A percentile compares a stretch with the other conserved stretches of the same genome.
Conservation (phyloP, 1,140 invertebrate species). For the Trypoxylus dichotomus region DNA sequence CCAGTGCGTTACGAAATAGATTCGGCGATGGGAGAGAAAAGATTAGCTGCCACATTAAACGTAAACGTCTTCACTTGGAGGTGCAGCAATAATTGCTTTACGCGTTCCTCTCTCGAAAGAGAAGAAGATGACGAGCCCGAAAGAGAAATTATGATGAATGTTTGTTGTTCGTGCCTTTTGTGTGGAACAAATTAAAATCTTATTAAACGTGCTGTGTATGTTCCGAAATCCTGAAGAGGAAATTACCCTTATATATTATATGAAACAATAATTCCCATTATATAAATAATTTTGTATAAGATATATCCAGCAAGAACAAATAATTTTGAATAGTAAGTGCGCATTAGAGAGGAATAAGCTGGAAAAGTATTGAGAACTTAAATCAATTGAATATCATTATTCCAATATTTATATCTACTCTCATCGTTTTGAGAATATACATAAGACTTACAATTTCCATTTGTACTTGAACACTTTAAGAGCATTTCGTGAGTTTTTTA, state of each 20-base stretch:
- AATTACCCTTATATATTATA: background rate
- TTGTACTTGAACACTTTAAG: no score
- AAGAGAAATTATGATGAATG: slow-evolving; percentile 25
- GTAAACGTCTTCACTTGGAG: slow-evolving; percentile 24
- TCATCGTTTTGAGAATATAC: no score
- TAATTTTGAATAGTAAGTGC: no score
- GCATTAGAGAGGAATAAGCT: no score
- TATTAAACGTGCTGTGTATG: background rate
- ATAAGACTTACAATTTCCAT: no score
- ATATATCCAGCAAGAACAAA: no score
- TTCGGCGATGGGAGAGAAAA: slow-evolving; percentile 1
- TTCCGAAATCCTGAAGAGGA: background rate
- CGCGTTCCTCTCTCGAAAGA: background rate
- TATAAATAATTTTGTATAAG: background rate
- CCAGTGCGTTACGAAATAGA: slow-evolving; percentile 12
- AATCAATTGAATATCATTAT: no score
- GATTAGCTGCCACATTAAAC: slow-evolving; percentile 25
- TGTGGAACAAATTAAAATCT: slow-evolving; percentile 20
- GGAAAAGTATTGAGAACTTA: no score
- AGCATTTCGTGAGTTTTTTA: no score
- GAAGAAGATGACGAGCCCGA: background rate
- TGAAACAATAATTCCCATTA: background rate
- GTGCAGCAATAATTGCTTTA: slow-evolving; percentile 21
- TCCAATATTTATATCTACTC: no score
- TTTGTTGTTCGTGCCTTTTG: slow-evolving; percentile 25